Evolutionary conservation across 2,888 invertebrate species (phyloP), one percentile per base, ranked within the genome.

Genomic region (Stenodema calcarata): DNA sequence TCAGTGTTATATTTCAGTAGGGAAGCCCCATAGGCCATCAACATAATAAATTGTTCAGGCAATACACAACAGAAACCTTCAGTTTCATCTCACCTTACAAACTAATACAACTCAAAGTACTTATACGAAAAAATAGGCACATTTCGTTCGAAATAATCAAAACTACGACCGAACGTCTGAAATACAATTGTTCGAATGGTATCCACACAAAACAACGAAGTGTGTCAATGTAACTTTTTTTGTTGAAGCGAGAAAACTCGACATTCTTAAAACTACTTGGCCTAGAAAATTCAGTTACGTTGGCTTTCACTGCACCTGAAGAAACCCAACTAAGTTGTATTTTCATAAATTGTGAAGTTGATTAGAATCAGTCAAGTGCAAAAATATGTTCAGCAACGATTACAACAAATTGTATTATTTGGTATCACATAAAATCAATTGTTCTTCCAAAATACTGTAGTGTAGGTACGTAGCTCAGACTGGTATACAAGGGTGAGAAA

Each of bases 11-110:
- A 73, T 73, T 73, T 73, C 16, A 35, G 18, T 16, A 35, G 41
- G 73, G 73, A 73, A 73, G 73, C 73, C 73, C 73, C 41, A 16
- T 73, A 73, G 73, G 73, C 73, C 73, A 73, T 35, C 30, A 73
- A 73, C 73, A 35, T 73, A 30, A 73, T 41, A 16, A 73, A 16
- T 41, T 30, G 73, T 73, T 41, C 73, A 14, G 18, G 23, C 62
- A 0, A 35, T 62, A 3, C 18, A 23, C 11, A 62, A 62, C 23
- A 3, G 62, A 23, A 23, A 62, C 62, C 18, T 62, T 12, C 62
- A 62, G 50, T 35, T 35, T 35, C 35, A 35, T n/a, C 35, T 35
- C 35, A 35, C 35, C 50, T 50, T 9, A 23, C 62, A 7, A 62
- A 23, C 6, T 62, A 4, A 16, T 16, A 18, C n/a, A 50, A 14